These are phyloP conservation scores for Phyllopteryx taeniolatus DNA, from an alignment of 2,113 vertebrate genomes.

Conservation along the genomic window DNA sequence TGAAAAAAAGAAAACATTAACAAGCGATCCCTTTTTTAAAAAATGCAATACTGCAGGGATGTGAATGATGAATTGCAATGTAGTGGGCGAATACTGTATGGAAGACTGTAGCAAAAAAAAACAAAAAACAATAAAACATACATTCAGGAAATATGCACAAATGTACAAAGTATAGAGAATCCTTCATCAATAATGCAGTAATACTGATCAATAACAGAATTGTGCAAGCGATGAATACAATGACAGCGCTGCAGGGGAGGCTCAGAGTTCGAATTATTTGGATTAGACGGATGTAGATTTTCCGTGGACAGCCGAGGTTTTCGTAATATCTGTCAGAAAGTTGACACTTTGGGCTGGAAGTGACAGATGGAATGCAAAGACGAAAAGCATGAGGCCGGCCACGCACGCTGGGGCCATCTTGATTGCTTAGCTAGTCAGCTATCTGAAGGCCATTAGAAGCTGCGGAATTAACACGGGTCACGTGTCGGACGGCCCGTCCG, in stretches of 20 bases:
- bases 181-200: neutral
- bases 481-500: no score
- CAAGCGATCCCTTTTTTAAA: no score
- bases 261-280: neutral
- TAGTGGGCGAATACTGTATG: no score
- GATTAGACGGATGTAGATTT: neutral
- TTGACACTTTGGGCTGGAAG: neutral
- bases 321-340: neutral
- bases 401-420: no score
- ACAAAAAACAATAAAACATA: no score
- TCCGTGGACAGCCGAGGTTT: neutral
- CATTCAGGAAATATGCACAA: neutral
- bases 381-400: neutral
- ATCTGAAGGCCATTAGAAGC: no score
- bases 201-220: neutral
- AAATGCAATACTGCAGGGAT: no score
- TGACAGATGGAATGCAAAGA: neutral
- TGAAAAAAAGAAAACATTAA: no score
- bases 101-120: no score
- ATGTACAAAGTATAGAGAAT: neutral
- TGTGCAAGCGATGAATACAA: neutral
- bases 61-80: no score
- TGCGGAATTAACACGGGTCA: no score
- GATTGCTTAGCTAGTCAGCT: no score
- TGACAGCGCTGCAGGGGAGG: neutral